Base-by-base conservation (phyloP, 2,113 vertebrate species). In the Siniperca knerii region DNA sequence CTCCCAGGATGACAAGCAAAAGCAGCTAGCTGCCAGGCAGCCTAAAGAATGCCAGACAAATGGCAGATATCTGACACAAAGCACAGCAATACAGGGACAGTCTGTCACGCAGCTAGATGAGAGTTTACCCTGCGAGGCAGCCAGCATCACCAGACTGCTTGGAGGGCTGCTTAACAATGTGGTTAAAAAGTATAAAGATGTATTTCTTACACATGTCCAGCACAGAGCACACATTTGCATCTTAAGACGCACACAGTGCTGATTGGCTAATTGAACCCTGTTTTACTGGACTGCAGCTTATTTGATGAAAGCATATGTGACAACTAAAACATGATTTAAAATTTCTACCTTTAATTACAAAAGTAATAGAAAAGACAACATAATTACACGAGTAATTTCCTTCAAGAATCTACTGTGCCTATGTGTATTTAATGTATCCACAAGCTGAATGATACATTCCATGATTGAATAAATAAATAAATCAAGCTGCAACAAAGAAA, bases 31-130 rank as follows among this genome's bases (percentile, higher is more conserved):
- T 89, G 83, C 88, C 92, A 86, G 86, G 78, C 83, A 67, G 81
- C 83, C 64, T 74, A 44, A 87, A 86, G 72, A 85, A 87, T 48
- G 76, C 73, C 87, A 91, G 79, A 91, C 85, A 87, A 91, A 92
- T 62, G 64, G 87, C 82, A 85, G 74, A 89, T 87, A 73, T 72
- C 74, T 79, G 88, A 88, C 88, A 82, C 82, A 88, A 88, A 89
- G 83, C 85, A 60, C 58, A 86, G 81, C 33, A 75, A 83, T 64
- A 69, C 85, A 85, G 86, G 84, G 84, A 83, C 87, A 87, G 81
- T 75, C 83, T 92, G 87, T 86, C 86, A 88, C 68, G 61, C 83
- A 37, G 77, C 64, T 40, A 72, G 79, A 75, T 61, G 89, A 77
- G 79, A 87, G 80, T 84, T 89, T 87, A 77, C 82, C 58, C 74